Percentiles rank a stretch among this genome's conserved stretches.
These are phyloP conservation scores for Urosaurus nigricauda DNA, from an alignment of 2,797 vertebrate genomes.

Conservation along the genomic window DNA sequence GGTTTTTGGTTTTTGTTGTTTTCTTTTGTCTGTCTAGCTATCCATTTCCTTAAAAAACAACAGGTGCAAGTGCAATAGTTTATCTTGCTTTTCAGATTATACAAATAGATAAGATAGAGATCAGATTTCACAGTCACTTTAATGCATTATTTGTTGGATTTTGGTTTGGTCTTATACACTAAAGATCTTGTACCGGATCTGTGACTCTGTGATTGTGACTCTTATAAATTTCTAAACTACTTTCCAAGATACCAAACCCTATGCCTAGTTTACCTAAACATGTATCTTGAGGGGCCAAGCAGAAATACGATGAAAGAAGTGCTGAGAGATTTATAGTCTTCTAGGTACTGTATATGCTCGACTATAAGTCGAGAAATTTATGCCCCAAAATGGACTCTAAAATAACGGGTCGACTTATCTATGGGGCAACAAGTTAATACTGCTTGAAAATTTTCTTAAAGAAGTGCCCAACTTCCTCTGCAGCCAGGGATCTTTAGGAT, in stretches of 20 bases:
- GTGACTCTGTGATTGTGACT: no score
- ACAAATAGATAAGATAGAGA: background rate
- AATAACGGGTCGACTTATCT: no score
- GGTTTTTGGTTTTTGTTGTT: background rate
- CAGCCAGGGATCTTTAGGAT: no score
- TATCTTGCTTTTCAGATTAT: background rate
- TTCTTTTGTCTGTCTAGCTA: background rate
- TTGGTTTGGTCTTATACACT: background rate
- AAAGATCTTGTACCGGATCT: background rate
- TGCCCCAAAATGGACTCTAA: no score
- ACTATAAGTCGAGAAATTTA: no score
- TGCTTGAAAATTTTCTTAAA: no score
- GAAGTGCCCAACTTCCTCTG: no score
- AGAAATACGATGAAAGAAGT: slow-evolving; percentile 16
- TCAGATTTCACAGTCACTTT: background rate
- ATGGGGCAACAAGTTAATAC: no score
- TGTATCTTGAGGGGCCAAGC: background rate
- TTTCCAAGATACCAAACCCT: background rate
- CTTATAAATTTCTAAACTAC: background rate
- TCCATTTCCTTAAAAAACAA: slow-evolving; percentile 9
- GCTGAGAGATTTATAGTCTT: background rate
- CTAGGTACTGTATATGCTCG: no score
- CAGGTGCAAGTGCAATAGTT: background rate
- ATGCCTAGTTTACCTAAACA: slow-evolving; percentile 16
- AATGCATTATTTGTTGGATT: background rate